Evolutionary conservation across 2,888 invertebrate species (phyloP), one percentile per base, ranked within the genome.

Genomic region (Tachina lurida): DNA sequence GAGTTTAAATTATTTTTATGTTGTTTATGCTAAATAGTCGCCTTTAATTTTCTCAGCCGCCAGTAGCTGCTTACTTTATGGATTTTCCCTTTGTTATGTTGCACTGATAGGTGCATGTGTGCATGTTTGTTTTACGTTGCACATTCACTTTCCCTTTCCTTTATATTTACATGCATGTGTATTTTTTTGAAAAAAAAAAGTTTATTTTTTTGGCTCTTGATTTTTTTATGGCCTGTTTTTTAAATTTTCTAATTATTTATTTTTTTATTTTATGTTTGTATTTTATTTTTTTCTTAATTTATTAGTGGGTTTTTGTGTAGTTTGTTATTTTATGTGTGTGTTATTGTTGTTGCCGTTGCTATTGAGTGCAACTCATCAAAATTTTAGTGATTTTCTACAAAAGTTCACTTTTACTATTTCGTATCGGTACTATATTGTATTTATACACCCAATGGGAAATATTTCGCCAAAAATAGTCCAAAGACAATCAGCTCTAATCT

Each of bases 51-150:
- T 54, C 56, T 71, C 58, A 47, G 71, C 47, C 77, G 12, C 41
- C 80, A 49, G 65, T 71, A 65, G 84, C 45, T 54, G 60, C 73
- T 82, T 83, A 83, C 83, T 86, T 83, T 83, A 80, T 83, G 76
- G 79, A 68, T 83, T 83, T 86, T 79, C 79, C 73, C 62, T 83
- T 85, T 73, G 62, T 82, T 79, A 71, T 84, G 65, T 81, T 84
- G 78, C 76, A 74, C 76, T 67, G 68, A 60, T 19, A 47, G 63
- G 22, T 52, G 39, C n/a, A 10, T 41, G 45, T 31, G 19, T 54
- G 56, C 15, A 15, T 45, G 39, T 41, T 17, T 54, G 56, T 63
- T 73, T 67, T 54, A 58, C 54, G 65, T 60, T 71, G 71, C 70
- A 70, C 70, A 58, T 75, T 49, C 63, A 74, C 58, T 60, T 77